Evolutionary conservation across 2,113 vertebrate species (phyloP).

Genomic region (Crotalus viridis): DNA sequence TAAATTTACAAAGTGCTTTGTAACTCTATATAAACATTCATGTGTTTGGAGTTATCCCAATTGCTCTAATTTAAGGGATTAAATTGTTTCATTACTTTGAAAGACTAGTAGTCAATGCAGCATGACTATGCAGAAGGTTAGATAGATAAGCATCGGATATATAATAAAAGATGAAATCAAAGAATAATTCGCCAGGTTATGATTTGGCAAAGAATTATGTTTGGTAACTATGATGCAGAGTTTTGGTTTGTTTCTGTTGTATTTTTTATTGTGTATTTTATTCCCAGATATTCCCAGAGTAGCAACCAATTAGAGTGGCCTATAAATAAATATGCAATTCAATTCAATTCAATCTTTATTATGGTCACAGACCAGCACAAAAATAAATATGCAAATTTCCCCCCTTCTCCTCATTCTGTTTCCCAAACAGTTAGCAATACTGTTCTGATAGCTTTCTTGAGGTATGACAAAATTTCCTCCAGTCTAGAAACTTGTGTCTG

Average conservation of each 20-base stretch:
- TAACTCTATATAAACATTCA: neutral
- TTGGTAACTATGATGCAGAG: neutral
- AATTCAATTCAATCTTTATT: neutral
- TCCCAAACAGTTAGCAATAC: neutral
- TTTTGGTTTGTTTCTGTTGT: neutral
- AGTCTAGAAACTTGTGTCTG: neutral
- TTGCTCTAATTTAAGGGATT: neutral
- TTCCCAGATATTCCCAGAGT: neutral
- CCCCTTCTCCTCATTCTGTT: neutral
- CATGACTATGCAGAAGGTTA: neutral
- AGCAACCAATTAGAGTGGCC: neutral
- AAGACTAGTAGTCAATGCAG: neutral
- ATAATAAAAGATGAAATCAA: neutral
- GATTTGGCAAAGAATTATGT: neutral
- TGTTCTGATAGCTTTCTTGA: neutral
- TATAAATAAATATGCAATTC: neutral
- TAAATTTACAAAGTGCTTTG: neutral
- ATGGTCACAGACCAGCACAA: neutral
- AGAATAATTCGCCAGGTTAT: neutral
- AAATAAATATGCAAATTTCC: neutral
- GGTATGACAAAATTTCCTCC: neutral
- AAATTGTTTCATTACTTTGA: neutral
- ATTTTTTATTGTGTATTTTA: neutral
- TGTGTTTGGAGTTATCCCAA: neutral
- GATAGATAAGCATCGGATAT: neutral